Conservation (phyloP, 2,113 vertebrate genomes). For the Gallinago media region DNA sequence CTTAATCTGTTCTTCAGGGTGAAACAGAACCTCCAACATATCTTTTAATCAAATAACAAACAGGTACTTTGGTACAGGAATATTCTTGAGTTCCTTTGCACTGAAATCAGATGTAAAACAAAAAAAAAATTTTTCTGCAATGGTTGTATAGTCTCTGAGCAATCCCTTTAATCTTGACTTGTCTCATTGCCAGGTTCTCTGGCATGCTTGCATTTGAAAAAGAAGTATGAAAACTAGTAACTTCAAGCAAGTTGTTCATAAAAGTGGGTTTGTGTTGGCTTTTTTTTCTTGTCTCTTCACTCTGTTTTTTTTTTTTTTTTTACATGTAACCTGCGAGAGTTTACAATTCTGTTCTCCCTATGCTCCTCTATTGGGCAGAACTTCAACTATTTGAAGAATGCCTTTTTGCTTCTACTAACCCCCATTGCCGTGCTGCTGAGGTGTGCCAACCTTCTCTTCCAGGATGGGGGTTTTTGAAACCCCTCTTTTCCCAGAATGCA, state of each 20-base stretch:
- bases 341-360: neutral
- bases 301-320: neutral
- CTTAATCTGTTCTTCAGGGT: neutral
- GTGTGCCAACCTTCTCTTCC: neutral
- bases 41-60: neutral
- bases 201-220: neutral
- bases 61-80: neutral
- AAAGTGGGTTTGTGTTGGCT: neutral
- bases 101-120: neutral
- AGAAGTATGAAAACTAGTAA: neutral
- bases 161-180: conserved; percentile 12
- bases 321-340: neutral
- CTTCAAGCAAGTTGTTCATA: neutral
- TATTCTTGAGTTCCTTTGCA: neutral
- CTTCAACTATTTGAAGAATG: neutral
- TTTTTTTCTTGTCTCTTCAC: neutral
- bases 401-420: neutral
- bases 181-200: neutral
- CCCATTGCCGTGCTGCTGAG: neutral
- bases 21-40: neutral
- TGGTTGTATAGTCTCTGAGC: neutral
- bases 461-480: neutral
- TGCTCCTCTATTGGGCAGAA: neutral
- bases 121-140: neutral
- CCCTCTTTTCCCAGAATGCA: neutral